Base-by-base conservation (phyloP, 2,113 vertebrate genomes). In the Caloenas nicobarica region DNA sequence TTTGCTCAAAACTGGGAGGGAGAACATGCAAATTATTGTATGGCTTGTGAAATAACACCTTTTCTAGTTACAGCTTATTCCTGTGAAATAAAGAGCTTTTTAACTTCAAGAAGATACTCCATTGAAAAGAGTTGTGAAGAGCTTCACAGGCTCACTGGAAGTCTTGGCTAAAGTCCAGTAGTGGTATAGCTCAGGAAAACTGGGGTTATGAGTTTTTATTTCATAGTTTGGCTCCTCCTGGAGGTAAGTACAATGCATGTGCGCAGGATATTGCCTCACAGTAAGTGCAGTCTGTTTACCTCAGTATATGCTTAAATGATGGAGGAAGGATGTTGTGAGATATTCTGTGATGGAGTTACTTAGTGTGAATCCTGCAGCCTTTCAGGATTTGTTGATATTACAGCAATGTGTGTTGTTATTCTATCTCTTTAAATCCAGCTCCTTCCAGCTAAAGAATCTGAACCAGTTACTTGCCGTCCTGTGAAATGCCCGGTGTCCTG, bases 31-130 rank as follows among this genome's bases (percentile, higher is more conserved):
- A 24, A 66, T 13, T 38, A 19, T 50, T 93, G 11, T 2, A 4
- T 42, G 25, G 7, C 14, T 83, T 44, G 5, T 74, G 24, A 71
- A 68, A 64, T 91, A 92, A 85, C 33, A 4, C 7, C 0, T 0
- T 89, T 95, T 95, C 69, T 91, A 78, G 24, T 95, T 95, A 25
- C 81, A 94, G 82, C 60, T 87, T 53, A 61, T 89, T 78, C 77
- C 86, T 95, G 89, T 93, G 50, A 89, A 95, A 96, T 97, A 95
- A 97, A 97, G 36, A 58, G 18, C 8, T 88, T 68, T 13, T 15
- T 84, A 62, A 12, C 8, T 38, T 36, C 16, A 50, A 57, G 88
- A 92, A 64, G 72, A 38, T 65, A 19, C 10, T 60, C 18, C 26
- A 13, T 6, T 58, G 46, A 19, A 56, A 65, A 56, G 57, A 72